Percentiles rank a stretch among this genome's conserved stretches.
These are phyloP conservation scores for Lampris megalopsis DNA, from an alignment of 2,113 vertebrate genomes.

Conservation along the genomic window DNA sequence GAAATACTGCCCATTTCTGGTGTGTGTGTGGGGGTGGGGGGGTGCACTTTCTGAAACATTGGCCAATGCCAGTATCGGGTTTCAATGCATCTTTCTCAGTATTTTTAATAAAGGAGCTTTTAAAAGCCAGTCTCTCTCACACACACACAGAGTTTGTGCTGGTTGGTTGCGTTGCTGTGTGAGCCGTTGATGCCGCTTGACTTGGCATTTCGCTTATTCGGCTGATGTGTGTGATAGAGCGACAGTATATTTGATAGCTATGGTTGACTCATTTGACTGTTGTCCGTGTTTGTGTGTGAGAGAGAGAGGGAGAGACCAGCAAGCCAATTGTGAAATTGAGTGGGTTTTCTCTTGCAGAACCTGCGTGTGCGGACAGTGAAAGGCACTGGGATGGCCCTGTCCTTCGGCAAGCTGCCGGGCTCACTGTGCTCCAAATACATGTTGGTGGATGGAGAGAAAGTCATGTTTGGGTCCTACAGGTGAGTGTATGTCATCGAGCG, in stretches of 20 bases:
- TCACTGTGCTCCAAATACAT: conserved; percentile 90
- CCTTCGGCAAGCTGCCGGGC: conserved; percentile 89
- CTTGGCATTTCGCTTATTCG: conserved; percentile 17
- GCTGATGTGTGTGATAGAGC: not conserved
- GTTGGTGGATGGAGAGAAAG: conserved; percentile 95
- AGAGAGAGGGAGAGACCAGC: too few relatives aligned
- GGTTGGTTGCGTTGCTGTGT: conserved; percentile 21
- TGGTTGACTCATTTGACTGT: conserved; percentile 16
- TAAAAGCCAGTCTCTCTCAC: not conserved
- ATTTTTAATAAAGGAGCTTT: too few relatives aligned
- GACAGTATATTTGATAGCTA: not conserved
- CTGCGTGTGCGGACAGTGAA: conserved; percentile 89
- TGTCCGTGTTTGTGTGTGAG: conserved; percentile 18
- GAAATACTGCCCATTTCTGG: too few relatives aligned
- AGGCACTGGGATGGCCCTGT: conserved; percentile 89
- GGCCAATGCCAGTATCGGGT: too few relatives aligned
- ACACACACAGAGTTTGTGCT: not conserved
- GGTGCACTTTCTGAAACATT: too few relatives aligned
- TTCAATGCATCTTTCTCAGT: too few relatives aligned
- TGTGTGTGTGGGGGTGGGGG: too few relatives aligned
- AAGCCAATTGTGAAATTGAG: conserved; percentile 32
- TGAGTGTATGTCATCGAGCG: conserved; percentile 30
- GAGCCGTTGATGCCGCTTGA: conserved; percentile 40
- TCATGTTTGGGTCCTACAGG: conserved; percentile 94
- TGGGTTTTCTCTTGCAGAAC: conserved; percentile 81